phyloP scores from a whole-genome alignment of 2,113 vertebrate species.

The Myrmecobius fasciatus region DNA sequence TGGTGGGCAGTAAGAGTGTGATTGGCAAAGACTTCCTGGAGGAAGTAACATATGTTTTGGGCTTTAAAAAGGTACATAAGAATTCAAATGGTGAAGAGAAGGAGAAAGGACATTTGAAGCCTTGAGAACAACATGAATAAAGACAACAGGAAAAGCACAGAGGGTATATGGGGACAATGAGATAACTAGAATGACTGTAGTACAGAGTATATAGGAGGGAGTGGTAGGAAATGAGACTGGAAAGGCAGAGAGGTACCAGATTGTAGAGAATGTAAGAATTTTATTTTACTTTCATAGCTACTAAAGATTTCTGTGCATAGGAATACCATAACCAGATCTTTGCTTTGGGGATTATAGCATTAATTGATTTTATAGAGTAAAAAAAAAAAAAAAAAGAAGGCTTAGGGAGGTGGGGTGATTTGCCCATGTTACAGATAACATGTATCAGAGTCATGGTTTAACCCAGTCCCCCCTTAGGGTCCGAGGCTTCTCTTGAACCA shows the following conservation, averaged over 20 bases:
- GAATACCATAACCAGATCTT: not conserved
- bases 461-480: not conserved
- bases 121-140: not conserved
- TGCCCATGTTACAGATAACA: not conserved
- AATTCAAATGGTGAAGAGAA: not conserved
- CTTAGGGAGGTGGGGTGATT: not conserved
- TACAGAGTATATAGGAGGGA: not conserved
- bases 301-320: not conserved
- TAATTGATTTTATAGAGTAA: not conserved
- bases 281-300: not conserved
- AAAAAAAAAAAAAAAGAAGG: rapidly evolving
- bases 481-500: not conserved
- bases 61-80: not conserved
- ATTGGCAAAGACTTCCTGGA: not conserved
- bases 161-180: not conserved
- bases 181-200: not conserved
- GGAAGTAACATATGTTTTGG: not conserved
- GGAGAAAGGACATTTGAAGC: not conserved
- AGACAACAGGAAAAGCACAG: not conserved
- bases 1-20: not conserved
- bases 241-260: not conserved
- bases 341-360: not conserved
- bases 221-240: not conserved
- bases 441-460: not conserved
- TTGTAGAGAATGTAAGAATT: not conserved